Conservation (phyloP, 1,140 invertebrate species). For the Branchinecta lynchi region DNA sequence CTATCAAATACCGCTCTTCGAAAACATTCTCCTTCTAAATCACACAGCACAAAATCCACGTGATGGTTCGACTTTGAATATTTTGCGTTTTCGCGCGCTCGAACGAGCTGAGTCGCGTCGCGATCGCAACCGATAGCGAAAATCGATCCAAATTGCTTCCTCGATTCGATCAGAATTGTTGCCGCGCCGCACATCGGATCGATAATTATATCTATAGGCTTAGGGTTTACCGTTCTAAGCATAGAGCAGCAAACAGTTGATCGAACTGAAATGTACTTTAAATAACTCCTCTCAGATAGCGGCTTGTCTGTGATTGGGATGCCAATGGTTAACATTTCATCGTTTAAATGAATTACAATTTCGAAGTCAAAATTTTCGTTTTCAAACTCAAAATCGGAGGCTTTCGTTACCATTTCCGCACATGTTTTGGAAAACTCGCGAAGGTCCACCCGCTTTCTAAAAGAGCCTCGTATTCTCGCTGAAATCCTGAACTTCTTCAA, state of each 20-base stretch:
- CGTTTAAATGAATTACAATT: constrained; percentile 20
- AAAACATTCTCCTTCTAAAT: constrained; percentile 15
- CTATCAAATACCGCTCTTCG: constrained; percentile 15
- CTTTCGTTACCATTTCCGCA: not conserved
- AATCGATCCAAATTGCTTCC: constrained; percentile 12
- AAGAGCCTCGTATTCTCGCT: too few species aligned
- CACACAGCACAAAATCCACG: constrained; percentile 14
- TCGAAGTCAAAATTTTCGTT: constrained; percentile 16
- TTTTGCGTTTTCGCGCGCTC: constrained; percentile 18
- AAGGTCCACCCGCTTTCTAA: too few species aligned
- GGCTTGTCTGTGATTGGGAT: constrained; percentile 20
- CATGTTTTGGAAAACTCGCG: too few species aligned
- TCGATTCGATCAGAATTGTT: constrained; percentile 21
- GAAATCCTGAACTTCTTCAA: too few species aligned
- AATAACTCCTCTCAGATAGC: constrained; percentile 20
- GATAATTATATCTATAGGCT: constrained; percentile 14
- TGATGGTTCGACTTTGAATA: not conserved
- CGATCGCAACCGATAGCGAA: constrained; percentile 18
- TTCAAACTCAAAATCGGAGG: constrained; percentile 14
- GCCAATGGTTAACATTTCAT: constrained; percentile 20
- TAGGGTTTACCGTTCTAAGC: constrained; percentile 14
- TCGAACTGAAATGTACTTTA: constrained; percentile 18
- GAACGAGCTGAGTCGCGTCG: constrained; percentile 18
- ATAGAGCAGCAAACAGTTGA: constrained; percentile 21
- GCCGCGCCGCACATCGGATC: constrained; percentile 23